These are phyloP conservation scores for Rhadina sibilatrix DNA, from an alignment of 2,113 vertebrate genomes.

Conservation along the genomic window DNA sequence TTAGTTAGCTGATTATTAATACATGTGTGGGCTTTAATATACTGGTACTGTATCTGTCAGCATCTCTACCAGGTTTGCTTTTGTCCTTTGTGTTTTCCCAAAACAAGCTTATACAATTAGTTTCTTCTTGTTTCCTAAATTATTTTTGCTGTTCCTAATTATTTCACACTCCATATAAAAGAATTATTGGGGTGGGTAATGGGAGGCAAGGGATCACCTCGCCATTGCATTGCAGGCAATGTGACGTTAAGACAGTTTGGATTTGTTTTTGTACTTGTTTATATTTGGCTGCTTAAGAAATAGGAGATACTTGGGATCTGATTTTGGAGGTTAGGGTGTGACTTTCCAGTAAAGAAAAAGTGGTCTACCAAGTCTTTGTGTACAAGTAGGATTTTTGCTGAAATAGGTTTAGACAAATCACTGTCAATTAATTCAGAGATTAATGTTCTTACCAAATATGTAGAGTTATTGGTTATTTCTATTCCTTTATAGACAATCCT, in stretches of 20 bases:
- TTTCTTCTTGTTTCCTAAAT: conserved; percentile 81
- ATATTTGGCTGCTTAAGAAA: conserved; percentile 44
- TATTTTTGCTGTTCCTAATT: conserved; percentile 81
- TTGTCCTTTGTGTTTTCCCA: conserved; percentile 73
- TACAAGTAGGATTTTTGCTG: not conserved
- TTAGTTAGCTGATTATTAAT: conserved; percentile 61
- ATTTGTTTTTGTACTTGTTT: conserved; percentile 60
- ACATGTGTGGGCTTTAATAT: conserved; percentile 53
- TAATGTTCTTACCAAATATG: not conserved
- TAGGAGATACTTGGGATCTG: not conserved
- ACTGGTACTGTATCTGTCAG: conserved; percentile 41
- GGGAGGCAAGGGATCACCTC: conserved; percentile 72
- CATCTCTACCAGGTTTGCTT: conserved; percentile 47
- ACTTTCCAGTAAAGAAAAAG: not conserved
- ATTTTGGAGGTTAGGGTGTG: not conserved
- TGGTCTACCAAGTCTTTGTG: not conserved
- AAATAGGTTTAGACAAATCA: not conserved
- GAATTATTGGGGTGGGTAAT: conserved; percentile 80
- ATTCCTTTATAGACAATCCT: not conserved
- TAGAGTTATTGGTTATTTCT: not conserved
- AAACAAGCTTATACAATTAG: conserved; percentile 78
- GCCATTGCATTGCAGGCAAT: conserved; percentile 27
- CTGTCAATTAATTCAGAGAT: not conserved
- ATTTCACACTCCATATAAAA: conserved; percentile 84
- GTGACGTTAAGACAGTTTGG: conserved; percentile 68